A percentile compares a stretch with the other conserved stretches of the same genome.
Evolutionary conservation across 2,888 invertebrate genomes (phyloP).

Genomic region (Tetranychus truncatus): DNA sequence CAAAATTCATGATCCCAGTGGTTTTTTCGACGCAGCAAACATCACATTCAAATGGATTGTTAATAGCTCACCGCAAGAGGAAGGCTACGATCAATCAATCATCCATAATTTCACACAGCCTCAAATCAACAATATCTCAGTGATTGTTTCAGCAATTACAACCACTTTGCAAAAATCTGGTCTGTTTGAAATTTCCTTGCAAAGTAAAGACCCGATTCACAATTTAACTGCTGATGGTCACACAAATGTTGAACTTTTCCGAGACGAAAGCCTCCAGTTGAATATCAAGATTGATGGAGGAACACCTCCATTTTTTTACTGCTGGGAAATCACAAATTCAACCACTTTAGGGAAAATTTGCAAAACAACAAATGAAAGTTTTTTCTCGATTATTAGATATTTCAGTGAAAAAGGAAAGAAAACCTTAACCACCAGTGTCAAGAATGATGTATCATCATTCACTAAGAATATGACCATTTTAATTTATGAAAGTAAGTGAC

Average conservation of each 20-base stretch:
- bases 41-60: constrained; percentile 7
- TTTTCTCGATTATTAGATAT: neutral
- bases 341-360: neutral
- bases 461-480: constrained; percentile 54
- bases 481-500: constrained; percentile 55
- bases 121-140: neutral
- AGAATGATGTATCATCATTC: constrained; percentile 52
- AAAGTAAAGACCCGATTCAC: neutral
- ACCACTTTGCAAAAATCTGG: neutral
- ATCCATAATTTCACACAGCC: neutral
- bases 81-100: neutral
- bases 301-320: constrained; percentile 45
- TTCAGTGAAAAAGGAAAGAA: neutral
- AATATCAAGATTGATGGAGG: constrained; percentile 52
- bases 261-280: constrained; percentile 54
- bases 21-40: neutral
- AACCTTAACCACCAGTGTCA: neutral
- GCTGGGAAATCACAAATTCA: constrained; percentile 34
- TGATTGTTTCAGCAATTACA: neutral
- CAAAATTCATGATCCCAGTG: neutral
- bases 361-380: neutral
- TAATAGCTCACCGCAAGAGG: neutral
- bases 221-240: neutral
- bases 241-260: constrained; percentile 47
- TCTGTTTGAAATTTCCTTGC: neutral